Conservation (phyloP, 2,113 vertebrate genomes). For the Phrynosoma blainvillii region DNA sequence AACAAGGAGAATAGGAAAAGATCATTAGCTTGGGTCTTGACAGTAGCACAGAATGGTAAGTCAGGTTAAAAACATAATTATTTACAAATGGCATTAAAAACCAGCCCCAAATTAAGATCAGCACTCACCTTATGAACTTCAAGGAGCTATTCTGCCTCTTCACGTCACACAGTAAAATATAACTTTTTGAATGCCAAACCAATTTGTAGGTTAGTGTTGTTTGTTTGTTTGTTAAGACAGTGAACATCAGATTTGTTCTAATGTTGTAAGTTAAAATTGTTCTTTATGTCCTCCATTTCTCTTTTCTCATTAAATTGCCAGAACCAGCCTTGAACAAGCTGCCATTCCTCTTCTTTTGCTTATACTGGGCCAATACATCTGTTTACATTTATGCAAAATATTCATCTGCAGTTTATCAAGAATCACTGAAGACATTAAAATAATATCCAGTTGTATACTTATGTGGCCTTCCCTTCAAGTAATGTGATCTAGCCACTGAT, state of each 20-base stretch:
- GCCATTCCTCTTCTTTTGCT: background rate
- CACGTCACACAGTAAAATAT: background rate
- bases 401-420: background rate
- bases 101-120: background rate
- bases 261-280: background rate
- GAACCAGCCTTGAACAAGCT: background rate
- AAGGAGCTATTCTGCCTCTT: background rate
- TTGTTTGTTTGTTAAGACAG: background rate
- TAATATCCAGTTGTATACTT: background rate
- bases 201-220: background rate
- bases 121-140: background rate
- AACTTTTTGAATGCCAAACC: background rate
- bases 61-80: background rate
- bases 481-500: background rate
- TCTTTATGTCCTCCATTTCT: background rate
- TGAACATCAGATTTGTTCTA: background rate
- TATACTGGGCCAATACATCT: background rate
- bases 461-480: background rate
- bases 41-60: accelerated
- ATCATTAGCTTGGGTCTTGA: background rate
- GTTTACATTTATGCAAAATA: background rate
- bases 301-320: background rate
- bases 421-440: background rate
- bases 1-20: constrained; percentile 7
- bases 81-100: background rate